phyloP scores from a whole-genome alignment of 1,140 invertebrate genomes.

The Hycleus cichorii region DNA sequence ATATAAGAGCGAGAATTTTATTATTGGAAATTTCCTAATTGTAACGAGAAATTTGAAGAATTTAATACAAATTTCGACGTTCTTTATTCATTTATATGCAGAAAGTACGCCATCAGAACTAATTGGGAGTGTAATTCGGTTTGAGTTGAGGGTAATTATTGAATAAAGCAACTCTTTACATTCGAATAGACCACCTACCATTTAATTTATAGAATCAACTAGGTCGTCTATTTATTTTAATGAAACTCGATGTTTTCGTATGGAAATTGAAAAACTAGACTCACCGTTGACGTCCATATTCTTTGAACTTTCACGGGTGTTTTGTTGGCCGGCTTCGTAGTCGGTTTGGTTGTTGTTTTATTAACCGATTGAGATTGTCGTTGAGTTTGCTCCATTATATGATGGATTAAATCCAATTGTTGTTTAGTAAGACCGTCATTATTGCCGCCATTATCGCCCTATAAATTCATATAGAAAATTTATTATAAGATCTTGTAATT shows the following conservation, averaged over 20 bases:
- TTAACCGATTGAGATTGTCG: constrained; percentile 42
- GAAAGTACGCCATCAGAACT: constrained; percentile 13
- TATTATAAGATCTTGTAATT: no score
- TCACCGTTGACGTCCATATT: constrained; percentile 18
- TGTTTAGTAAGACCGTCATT: constrained; percentile 64
- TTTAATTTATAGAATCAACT: no score
- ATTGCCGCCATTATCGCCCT: constrained; percentile 44
- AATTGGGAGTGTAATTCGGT: constrained; percentile 16
- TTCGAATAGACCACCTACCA: neutral
- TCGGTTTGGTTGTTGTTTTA: constrained; percentile 31
- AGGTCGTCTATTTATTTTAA: neutral
- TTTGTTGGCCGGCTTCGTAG: constrained; percentile 32
- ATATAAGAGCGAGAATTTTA: no score
- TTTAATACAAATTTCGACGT: neutral
- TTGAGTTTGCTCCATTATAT: constrained; percentile 68
- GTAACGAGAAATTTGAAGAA: no score
- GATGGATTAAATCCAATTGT: constrained; percentile 67
- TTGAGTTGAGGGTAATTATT: constrained; percentile 9
- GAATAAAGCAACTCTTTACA: constrained; percentile 1
- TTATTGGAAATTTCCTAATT: no score
- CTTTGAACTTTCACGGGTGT: constrained; percentile 31
- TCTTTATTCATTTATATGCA: constrained; percentile 15
- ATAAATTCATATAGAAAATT: neutral
- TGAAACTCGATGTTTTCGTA: no score
- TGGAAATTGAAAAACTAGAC: neutral